phyloP scores from a whole-genome alignment of 2,888 invertebrate genomes.

The Nymphalis c-album region DNA sequence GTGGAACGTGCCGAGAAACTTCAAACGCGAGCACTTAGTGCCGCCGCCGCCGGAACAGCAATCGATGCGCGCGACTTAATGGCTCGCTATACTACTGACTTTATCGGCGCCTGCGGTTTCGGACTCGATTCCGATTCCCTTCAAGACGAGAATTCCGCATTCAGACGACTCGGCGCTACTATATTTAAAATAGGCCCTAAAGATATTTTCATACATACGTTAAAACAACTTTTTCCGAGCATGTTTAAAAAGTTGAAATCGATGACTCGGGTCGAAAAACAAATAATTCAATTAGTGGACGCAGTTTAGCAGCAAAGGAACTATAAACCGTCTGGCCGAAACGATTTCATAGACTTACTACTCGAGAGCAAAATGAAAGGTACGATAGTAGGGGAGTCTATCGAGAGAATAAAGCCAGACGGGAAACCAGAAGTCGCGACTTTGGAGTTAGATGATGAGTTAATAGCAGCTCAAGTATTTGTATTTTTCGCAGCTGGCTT shows the following conservation, averaged over 20 bases:
- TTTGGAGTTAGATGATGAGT: conserved; percentile 2
- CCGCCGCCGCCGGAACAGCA: conserved; percentile 42
- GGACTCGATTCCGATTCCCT: conserved; percentile 41
- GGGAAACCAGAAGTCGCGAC: background rate
- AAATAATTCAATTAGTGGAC: conserved; percentile 44
- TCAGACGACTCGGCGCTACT: conserved; percentile 39
- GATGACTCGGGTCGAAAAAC: conserved; percentile 47
- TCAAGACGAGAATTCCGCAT: conserved; percentile 38
- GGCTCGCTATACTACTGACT: conserved; percentile 46
- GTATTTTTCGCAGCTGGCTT: conserved; percentile 56
- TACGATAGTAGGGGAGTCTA: conserved; percentile 33
- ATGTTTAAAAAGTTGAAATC: conserved; percentile 49
- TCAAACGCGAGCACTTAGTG: conserved; percentile 26
- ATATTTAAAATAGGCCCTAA: conserved; percentile 48
- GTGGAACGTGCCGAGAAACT: conserved; percentile 57
- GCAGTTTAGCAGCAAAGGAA: conserved; percentile 31
- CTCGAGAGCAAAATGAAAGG: conserved; percentile 34
- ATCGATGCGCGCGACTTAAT: conserved; percentile 60
- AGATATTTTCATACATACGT: conserved; percentile 43
- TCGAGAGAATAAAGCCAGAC: conserved; percentile 22
- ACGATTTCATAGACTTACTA: conserved; percentile 35
- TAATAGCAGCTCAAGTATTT: conserved; percentile 10
- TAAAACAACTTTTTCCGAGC: conserved; percentile 56
- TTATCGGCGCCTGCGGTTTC: conserved; percentile 43
- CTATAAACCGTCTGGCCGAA: conserved; percentile 16